These are phyloP conservation scores for Xanthorhoe designata DNA, from an alignment of 2,888 invertebrate species.

Conservation along the genomic window DNA sequence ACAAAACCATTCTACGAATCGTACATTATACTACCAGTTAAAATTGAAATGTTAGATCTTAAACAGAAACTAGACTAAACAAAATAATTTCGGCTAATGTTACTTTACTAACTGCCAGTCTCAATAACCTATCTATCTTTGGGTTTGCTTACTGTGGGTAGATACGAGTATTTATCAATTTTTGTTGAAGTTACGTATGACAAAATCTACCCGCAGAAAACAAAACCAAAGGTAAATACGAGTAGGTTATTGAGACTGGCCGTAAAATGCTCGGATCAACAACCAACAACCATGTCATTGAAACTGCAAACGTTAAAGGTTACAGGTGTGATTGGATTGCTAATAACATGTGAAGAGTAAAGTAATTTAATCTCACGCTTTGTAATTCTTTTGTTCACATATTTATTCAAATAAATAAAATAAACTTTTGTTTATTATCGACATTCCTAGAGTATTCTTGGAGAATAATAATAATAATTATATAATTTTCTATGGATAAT, in stretches of 20 bases:
- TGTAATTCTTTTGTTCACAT: conserved; percentile 12
- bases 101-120: neutral
- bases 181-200: too few species aligned
- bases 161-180: too few species aligned
- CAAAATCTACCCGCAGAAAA: too few species aligned
- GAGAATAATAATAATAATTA: too few species aligned
- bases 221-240: too few species aligned
- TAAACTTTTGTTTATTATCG: neutral
- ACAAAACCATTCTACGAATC: too few species aligned
- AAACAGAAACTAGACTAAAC: neutral
- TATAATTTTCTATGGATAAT: too few species aligned
- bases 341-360: neutral
- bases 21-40: neutral
- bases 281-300: conserved; percentile 9
- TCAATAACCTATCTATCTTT: too few species aligned
- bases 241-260: too few species aligned
- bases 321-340: conserved; percentile 5
- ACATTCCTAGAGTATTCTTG: too few species aligned
- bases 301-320: conserved; percentile 17
- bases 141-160: too few species aligned
- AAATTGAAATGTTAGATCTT: neutral
- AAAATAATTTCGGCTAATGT: neutral
- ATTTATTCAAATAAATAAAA: conserved; percentile 21
- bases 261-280: neutral
- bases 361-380: neutral